phyloP scores from a whole-genome alignment of 2,888 invertebrate genomes.

The Dilophus febrilis region DNA sequence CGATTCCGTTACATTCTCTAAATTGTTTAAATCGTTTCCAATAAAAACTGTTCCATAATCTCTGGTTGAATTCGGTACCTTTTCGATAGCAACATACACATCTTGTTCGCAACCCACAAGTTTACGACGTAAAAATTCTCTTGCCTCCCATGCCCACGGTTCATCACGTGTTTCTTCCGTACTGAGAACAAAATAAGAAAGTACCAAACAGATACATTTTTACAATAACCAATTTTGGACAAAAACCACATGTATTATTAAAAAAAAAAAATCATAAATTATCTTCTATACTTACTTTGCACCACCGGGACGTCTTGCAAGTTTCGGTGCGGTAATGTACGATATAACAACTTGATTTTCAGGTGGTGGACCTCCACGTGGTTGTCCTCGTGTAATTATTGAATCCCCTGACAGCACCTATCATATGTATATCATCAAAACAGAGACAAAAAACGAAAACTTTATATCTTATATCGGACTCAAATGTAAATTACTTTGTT shows the following conservation, averaged over 20 bases:
- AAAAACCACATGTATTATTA: not conserved
- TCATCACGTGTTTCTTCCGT: constrained; percentile 65
- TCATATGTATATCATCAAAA: not conserved
- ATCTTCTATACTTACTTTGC: constrained; percentile 21
- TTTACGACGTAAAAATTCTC: constrained; percentile 85
- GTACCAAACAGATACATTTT: not conserved
- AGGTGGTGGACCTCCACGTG: constrained; percentile 72
- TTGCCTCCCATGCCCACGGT: constrained; percentile 94
- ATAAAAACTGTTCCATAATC: constrained; percentile 79
- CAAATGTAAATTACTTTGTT: not conserved
- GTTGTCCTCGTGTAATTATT: constrained; percentile 72
- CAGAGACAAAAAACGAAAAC: not conserved
- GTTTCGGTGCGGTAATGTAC: constrained; percentile 80
- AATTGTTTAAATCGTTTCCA: constrained; percentile 59
- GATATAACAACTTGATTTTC: constrained; percentile 85
- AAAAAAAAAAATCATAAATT: constrained; percentile 2
- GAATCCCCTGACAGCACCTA: constrained; percentile 95
- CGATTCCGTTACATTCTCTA: constrained; percentile 77
- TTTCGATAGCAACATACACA: constrained; percentile 71
- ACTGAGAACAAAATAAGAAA: constrained; percentile 28
- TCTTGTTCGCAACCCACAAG: constrained; percentile 62
- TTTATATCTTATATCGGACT: too few species aligned
- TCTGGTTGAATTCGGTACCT: constrained; percentile 63
- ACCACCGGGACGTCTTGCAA: constrained; percentile 57
- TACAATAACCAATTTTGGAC: not conserved